Conservation (phyloP, 2,888 invertebrate species). For the Artemia sinica region DNA sequence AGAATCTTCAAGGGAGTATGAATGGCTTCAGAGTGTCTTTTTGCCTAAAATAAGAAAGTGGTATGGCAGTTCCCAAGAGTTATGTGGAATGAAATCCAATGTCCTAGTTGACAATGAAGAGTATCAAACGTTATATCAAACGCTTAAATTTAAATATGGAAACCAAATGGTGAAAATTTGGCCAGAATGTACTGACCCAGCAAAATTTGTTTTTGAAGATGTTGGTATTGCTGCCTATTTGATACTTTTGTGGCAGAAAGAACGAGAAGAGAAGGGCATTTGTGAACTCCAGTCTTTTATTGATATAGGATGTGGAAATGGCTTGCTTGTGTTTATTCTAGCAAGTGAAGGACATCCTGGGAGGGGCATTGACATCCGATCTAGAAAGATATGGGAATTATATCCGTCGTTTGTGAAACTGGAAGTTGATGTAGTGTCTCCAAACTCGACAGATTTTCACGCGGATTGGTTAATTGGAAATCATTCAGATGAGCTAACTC, state of each 20-base stretch:
- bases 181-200: slow-evolving; percentile 82
- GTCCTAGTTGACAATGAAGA: slow-evolving; percentile 41
- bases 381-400: slow-evolving; percentile 70
- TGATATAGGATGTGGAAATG: slow-evolving; percentile 88
- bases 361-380: slow-evolving; percentile 63
- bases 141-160: slow-evolving; percentile 61
- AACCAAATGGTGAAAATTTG: slow-evolving; percentile 57
- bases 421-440: slow-evolving; percentile 40
- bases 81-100: slow-evolving; percentile 24
- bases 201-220: slow-evolving; percentile 91
- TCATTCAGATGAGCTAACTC: slow-evolving; percentile 96
- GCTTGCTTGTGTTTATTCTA: slow-evolving; percentile 70
- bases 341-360: slow-evolving; percentile 64
- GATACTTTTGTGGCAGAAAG: slow-evolving; percentile 55
- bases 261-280: slow-evolving; percentile 31
- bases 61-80: slow-evolving; percentile 27
- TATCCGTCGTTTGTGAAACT: slow-evolving; percentile 48
- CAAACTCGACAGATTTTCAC: slow-evolving; percentile 46
- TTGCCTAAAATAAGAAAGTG: slow-evolving; percentile 30
- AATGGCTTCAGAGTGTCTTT: slow-evolving; percentile 29
- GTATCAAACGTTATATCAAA: slow-evolving; percentile 52
- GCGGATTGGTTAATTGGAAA: slow-evolving; percentile 91
- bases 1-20: neutral
- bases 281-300: slow-evolving; percentile 46
- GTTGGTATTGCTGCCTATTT: slow-evolving; percentile 80